phyloP scores from a whole-genome alignment of 2,888 invertebrate species.

The Unio pictorum region DNA sequence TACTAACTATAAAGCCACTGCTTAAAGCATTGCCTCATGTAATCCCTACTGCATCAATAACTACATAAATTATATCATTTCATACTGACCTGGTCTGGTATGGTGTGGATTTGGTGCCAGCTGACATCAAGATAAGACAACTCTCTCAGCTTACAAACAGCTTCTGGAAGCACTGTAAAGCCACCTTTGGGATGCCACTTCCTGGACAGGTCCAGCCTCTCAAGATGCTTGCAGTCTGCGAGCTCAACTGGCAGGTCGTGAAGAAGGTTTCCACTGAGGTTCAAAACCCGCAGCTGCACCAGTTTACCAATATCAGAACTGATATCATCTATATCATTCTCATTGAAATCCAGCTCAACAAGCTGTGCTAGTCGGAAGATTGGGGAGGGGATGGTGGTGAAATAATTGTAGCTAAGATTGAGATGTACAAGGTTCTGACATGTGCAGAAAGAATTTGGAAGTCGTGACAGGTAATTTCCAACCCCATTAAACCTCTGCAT shows the following conservation, averaged over 20 bases:
- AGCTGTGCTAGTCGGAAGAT: slow-evolving; percentile 49
- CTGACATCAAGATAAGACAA: slow-evolving; percentile 55
- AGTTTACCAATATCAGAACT: slow-evolving; percentile 49
- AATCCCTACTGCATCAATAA: too few relatives aligned
- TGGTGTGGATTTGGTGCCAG: slow-evolving; percentile 61
- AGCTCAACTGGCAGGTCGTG: slow-evolving; percentile 51
- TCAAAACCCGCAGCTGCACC: slow-evolving; percentile 45
- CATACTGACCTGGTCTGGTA: slow-evolving; percentile 48
- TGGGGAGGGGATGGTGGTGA: slow-evolving; percentile 49
- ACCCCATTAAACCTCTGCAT: slow-evolving; percentile 55
- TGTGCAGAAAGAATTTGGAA: slow-evolving; percentile 56
- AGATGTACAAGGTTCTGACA: slow-evolving; percentile 48
- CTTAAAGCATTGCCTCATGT: too few relatives aligned
- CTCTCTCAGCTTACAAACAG: slow-evolving; percentile 50
- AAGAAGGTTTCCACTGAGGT: slow-evolving; percentile 55
- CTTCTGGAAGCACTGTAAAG: slow-evolving; percentile 49
- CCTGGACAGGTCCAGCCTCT: slow-evolving; percentile 58
- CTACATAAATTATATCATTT: not conserved
- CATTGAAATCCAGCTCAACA: slow-evolving; percentile 49
- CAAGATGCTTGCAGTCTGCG: slow-evolving; percentile 46
- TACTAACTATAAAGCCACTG: too few relatives aligned
- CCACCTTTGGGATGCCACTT: slow-evolving; percentile 61
- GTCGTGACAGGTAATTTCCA: slow-evolving; percentile 54
- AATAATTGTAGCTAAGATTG: slow-evolving; percentile 58
- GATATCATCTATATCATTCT: slow-evolving; percentile 52